Conservation (phyloP, 2,113 vertebrate species). For the Empidonax traillii region DNA sequence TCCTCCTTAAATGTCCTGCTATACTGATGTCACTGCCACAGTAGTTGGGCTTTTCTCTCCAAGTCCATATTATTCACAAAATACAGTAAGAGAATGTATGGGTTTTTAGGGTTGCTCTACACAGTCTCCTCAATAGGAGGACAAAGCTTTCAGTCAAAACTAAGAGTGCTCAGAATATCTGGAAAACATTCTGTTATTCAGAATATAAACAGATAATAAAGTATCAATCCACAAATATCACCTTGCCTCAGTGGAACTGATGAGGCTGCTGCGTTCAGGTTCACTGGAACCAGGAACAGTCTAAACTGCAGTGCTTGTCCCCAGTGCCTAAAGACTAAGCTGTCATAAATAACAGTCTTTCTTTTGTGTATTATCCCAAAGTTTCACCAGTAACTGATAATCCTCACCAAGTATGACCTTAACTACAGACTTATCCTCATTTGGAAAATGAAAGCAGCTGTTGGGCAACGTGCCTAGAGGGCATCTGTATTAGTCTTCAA, state of each 20-base stretch:
- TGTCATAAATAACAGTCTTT: neutral
- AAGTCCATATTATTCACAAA: neutral
- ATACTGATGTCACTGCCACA: neutral
- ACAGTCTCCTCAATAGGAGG: neutral
- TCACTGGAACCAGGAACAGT: neutral
- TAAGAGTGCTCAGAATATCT: accelerated
- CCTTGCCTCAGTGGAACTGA: neutral
- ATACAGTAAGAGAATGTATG: neutral
- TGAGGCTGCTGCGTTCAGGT: neutral
- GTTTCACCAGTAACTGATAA: neutral
- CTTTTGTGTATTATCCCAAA: neutral
- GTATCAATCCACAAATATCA: neutral
- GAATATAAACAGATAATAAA: neutral
- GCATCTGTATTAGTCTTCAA: neutral
- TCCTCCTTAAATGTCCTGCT: neutral
- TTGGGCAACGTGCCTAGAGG: neutral
- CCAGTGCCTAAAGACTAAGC: neutral
- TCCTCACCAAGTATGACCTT: neutral
- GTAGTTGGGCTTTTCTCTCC: neutral
- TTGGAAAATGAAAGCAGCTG: neutral
- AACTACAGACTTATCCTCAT: neutral
- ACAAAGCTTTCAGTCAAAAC: neutral
- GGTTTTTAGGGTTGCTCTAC: neutral
- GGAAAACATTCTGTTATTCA: neutral
- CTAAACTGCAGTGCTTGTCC: neutral